Conservation (phyloP, 2,797 vertebrate species). For the Taeniopygia guttata region DNA sequence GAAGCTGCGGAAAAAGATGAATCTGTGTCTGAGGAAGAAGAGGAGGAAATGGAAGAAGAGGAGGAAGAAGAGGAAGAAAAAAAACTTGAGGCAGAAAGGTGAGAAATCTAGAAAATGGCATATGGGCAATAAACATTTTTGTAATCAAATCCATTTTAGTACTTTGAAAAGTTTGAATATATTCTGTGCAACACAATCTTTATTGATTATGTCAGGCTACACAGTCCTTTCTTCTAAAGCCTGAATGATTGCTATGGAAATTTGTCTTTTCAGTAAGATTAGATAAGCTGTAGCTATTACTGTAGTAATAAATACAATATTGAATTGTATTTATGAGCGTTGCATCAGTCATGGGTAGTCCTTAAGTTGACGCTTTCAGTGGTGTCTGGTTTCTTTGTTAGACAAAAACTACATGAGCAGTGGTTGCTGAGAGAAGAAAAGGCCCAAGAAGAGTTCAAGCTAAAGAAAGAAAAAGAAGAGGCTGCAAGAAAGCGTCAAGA, state of each 20-base stretch:
- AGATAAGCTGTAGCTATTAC: not conserved
- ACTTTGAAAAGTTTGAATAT: not conserved
- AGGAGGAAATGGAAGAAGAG: conserved; percentile 73
- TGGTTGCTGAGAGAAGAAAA: conserved; percentile 90
- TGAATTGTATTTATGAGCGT: not conserved
- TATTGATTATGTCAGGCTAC: not conserved
- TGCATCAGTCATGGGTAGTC: not conserved
- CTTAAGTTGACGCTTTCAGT: not conserved
- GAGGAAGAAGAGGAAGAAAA: conserved; percentile 75
- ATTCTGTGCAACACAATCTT: not conserved
- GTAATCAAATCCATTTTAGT: not conserved
- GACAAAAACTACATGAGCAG: conserved; percentile 84
- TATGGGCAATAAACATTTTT: not conserved
- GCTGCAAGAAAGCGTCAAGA: conserved; percentile 84
- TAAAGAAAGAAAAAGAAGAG: conserved; percentile 86
- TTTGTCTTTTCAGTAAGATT: not conserved
- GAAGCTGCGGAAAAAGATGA: conserved; percentile 69
- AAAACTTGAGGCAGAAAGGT: conserved; percentile 84
- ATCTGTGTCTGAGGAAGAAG: conserved; percentile 56
- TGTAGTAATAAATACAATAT: not conserved
- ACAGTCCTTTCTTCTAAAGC: not conserved
- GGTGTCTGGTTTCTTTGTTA: conserved; percentile 61
- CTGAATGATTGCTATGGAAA: not conserved
- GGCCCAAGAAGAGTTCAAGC: conserved; percentile 90
- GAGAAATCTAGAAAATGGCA: conserved; percentile 8